Base-by-base conservation (phyloP, 2,888 invertebrate genomes). In the Drosophila incognita region DNA sequence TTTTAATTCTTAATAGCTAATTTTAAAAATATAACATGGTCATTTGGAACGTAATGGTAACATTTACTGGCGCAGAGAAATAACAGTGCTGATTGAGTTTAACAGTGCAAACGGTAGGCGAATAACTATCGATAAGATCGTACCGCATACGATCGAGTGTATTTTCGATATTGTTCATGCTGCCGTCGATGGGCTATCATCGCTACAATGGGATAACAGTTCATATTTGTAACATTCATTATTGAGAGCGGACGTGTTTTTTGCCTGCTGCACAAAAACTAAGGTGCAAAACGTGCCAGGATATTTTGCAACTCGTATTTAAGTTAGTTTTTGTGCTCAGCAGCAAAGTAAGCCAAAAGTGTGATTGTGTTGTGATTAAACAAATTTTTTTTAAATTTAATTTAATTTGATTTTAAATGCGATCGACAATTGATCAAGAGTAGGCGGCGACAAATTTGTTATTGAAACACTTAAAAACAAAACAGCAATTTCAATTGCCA, bases 211-310 rank as follows among this genome's bases (percentile, higher is more conserved):
- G 48, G 68, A 53, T 58, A 69, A 74, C 69, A 69, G 74, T 70
- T 75, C 78, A 76, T 78, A 78, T 78, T 78, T 78, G 76, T 76
- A 68, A 76, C 68, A 73, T 64, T 68, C 79, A 74, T 59, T 66
- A 67, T 58, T 69, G 73, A 73, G 77, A 81, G 63, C 79, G 79
- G 79, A 79, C 81, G 79, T 81, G 77, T 66, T 81, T 65, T 63
- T 79, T 69, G 72, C 67, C 76, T 80, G 81, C 81, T 81, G 79
- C 81, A 66, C 74, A 57, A 54, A 70, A 62, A 61, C 57, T 74
- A 74, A 79, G 70, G 79, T 79, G 71, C 79, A 62, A 57, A 79
- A 76, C 81, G 79, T 79, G 81, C 62, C 76, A 78, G 81, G 78
- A 78, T 78, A 65, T 79, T 73, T 79, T 76, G 63, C 56, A 68